Conservation (phyloP, 2,888 invertebrate species). For the Brassicogethes aeneus region DNA sequence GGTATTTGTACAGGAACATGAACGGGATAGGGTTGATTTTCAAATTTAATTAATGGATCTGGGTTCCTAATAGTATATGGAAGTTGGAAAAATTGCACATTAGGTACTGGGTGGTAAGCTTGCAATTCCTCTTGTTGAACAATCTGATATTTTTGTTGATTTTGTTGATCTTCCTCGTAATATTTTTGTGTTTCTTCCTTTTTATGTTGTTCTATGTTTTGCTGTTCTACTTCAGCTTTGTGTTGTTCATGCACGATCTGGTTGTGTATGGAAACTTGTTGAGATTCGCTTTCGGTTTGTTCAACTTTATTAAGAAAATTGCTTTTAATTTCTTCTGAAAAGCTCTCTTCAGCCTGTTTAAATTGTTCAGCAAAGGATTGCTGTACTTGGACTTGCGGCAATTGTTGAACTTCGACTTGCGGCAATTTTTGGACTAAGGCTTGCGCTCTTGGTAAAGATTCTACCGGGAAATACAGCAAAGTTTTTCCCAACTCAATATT, state of each 20-base stretch:
- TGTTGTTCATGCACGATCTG: not conserved
- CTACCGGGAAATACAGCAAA: slow-evolving; percentile 30
- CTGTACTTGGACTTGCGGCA: slow-evolving; percentile 9
- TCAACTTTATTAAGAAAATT: not conserved
- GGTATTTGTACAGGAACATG: slow-evolving; percentile 37
- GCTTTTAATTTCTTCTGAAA: too few relatives aligned
- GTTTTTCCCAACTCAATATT: slow-evolving; percentile 42
- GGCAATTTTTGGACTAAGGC: slow-evolving; percentile 14
- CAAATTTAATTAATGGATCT: too few relatives aligned
- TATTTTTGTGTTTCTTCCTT: not conserved
- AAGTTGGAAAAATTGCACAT: too few relatives aligned
- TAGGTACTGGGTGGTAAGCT: slow-evolving; percentile 10
- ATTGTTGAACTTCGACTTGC: slow-evolving; percentile 12
- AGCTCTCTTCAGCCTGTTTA: too few relatives aligned
- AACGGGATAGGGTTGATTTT: too few relatives aligned
- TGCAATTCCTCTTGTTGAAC: slow-evolving; percentile 30
- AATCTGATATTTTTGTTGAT: slow-evolving; percentile 13
- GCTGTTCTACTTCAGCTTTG: not conserved
- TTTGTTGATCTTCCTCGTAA: not conserved
- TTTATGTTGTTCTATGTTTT: not conserved
- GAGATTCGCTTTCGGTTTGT: not conserved
- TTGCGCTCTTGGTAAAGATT: slow-evolving; percentile 14
- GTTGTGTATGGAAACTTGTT: not conserved
- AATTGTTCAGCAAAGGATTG: too few relatives aligned
- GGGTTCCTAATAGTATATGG: slow-evolving; percentile 25